These are phyloP conservation scores for Stylophora pistillata DNA, from an alignment of 64 coral and sea anemone genomes.

Conservation along the genomic window DNA sequence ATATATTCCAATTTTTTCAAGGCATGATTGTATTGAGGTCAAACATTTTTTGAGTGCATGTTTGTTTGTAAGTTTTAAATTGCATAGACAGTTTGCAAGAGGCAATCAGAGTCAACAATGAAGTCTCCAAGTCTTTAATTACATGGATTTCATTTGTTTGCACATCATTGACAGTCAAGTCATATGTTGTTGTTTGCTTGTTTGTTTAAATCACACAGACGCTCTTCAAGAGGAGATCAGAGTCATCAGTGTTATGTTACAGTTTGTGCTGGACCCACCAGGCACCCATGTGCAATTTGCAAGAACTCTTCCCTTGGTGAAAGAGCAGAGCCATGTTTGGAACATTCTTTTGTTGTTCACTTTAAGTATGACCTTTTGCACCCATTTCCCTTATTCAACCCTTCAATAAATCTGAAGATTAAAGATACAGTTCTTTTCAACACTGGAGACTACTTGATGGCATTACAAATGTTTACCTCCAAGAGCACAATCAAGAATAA, in stretches of 20 bases:
- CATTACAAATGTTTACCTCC: constrained; percentile 41
- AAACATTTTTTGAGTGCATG: not conserved
- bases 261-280: constrained; percentile 65
- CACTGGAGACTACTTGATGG: constrained; percentile 73
- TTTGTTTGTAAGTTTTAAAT: not conserved
- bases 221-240: constrained; percentile 32
- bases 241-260: constrained; percentile 75
- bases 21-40: not conserved
- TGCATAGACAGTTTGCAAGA: no score
- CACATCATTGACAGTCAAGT: not conserved
- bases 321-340: constrained; percentile 41
- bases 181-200: not conserved
- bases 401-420: constrained; percentile 54
- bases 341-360: constrained; percentile 70
- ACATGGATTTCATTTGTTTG: not conserved
- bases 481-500: not conserved
- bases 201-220: not conserved
- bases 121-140: not conserved
- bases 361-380: constrained; percentile 71
- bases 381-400: constrained; percentile 73
- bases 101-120: no score
- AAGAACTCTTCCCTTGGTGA: not conserved
- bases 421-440: constrained; percentile 72
- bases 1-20: no score
- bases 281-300: constrained; percentile 38